Base-by-base conservation (phyloP, 2,888 invertebrate species). In the Biston betularia region DNA sequence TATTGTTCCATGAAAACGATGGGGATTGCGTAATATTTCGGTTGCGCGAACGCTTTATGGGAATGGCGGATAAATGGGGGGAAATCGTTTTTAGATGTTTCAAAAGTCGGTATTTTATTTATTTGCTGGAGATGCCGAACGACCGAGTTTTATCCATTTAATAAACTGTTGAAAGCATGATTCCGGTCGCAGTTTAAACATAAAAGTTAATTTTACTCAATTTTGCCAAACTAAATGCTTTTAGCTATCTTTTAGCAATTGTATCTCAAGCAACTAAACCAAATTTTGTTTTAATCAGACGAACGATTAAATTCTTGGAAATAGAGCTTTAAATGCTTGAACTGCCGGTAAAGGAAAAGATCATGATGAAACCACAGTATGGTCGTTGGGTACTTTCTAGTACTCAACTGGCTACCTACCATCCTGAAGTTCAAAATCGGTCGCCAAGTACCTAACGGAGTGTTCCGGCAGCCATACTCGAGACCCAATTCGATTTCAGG, bases 1-100 rank as follows among this genome's bases (percentile, higher is more conserved):
- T 66, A 73, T 73, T 73, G 75, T 75, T 73, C 74, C 74, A 73
- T 73, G 74, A 75, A 75, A 75, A 70, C 71, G 71, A 69, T 69
- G 71, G 65, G 68, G 70, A 70, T 69, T 64, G 72, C 65, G 59
- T 69, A 58, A 70, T 69, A 71, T 69, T 70, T 71, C 65, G 67
- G 54, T 65, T 70, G 60, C 52, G 69, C 64, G 50, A 64, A 48
- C 63, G 52, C 58, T 68, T 65, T 69, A 67, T 66, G 62, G 60
- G 65, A 63, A 38, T 55, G 49, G 62, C 54, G 61, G 53, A 57
- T 61, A 55, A 59, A 63, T 68, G 54, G 63, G 49, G 57, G 63
- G 59, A 45, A 63, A 63, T 68, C 63, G 57, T 46, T 58, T 67
- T 58, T 66, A 7, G 65, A 66, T 63, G 67, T 61, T 35, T 66